Evolutionary conservation across 2,797 vertebrate genomes (phyloP), one percentile per base, ranked within the genome.

Genomic region (Anomalospiza imberbis): DNA sequence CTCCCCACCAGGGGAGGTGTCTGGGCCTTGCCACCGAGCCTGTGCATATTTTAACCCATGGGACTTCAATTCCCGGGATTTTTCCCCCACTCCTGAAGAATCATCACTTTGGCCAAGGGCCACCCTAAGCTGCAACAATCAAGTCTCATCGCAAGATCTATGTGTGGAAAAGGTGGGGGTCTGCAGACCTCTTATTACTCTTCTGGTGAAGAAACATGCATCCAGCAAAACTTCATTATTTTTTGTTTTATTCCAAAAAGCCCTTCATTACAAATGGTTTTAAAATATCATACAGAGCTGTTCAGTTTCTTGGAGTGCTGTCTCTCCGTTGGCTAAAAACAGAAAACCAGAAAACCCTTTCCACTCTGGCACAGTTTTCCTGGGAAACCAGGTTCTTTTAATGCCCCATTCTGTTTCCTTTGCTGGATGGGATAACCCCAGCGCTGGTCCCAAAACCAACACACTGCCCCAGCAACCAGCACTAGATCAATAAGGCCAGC

Each of bases 231-330:
- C 21, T 47, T 73, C 2, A 0, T 16, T 67, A 88, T 76, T 4
- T 0, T 38, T 67, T 67, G 16, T 83, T 96, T 95, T 95, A 96
- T 95, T 95, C 50, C 61, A 90, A 97, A 90, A 96, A 94, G 31
- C 42, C 50, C 16, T 31, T 91, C 2, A 45, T 72, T 85, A 87
- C 68, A 95, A 95, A 91, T 7, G 0, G 60, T 61, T 87, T 75
- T 60, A 92, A 94, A 95, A 95, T 25, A 85, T 2, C 38, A 40
- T 19, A 94, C 47, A 58, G 6, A 31, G 40, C 42, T 45, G 25
- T 32, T 66, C 42, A 7, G 32, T 88, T 91, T 91, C 78, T 70
- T 34, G 45, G 63, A 68, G 76, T 9, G 19, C 51, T 31, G 2
- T 12, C 31, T 72, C 58, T 51, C 55, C 5, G 0, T 17, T 44